Conservation (phyloP, 92 coral and sea anemone genomes). For the Siderastrea siderea region DNA sequence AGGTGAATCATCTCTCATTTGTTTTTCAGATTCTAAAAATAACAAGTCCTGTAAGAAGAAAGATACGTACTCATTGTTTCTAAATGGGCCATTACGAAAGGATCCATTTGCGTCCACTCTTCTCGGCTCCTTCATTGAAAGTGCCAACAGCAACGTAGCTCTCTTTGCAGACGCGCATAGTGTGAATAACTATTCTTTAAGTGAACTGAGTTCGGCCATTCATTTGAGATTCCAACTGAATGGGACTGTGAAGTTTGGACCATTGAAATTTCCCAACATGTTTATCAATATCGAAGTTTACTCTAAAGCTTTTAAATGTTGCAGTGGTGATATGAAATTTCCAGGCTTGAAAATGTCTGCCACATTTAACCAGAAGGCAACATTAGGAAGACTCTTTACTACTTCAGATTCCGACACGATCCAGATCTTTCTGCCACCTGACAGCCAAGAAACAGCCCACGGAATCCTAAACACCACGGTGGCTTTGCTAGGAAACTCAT, state of each 20-base stretch:
- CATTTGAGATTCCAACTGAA: conserved; percentile 22
- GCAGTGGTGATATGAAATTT: background rate
- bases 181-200: background rate
- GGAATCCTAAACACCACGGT: conserved; percentile 17
- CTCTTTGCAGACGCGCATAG: conserved; percentile 3
- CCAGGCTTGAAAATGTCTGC: conserved; percentile 18
- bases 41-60: background rate
- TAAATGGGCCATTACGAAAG: background rate
- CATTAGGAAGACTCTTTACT: conserved; percentile 38
- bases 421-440: background rate
- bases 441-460: conserved; percentile 3
- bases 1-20: too few species aligned
- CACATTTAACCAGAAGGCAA: conserved; percentile 2
- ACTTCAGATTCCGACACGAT: background rate
- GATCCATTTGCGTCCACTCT: conserved; percentile 7
- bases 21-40: background rate
- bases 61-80: conserved; percentile 12
- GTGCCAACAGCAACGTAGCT: conserved; percentile 13
- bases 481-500: conserved; percentile 50
- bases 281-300: conserved; percentile 6
- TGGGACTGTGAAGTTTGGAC: conserved; percentile 68
- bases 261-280: conserved; percentile 51
- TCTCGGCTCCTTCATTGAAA: conserved; percentile 36
- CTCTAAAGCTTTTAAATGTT: background rate
- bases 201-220: background rate